These are phyloP conservation scores for Aegotheles bennettii DNA, from an alignment of 2,113 vertebrate species.

Conservation along the genomic window DNA sequence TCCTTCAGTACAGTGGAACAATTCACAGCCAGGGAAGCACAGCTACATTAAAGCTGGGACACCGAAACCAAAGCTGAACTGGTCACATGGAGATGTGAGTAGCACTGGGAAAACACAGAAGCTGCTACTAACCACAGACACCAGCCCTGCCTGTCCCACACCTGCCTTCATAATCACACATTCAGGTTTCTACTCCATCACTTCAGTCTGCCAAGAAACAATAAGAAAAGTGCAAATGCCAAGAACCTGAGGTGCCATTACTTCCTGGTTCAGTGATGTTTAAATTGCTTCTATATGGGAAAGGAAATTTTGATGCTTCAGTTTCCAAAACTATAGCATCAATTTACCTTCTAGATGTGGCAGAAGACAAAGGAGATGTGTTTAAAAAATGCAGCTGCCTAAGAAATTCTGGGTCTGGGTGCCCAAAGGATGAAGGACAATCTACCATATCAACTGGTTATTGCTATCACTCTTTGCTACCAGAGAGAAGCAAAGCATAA, in stretches of 20 bases:
- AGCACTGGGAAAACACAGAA: background rate
- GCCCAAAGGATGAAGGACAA: background rate
- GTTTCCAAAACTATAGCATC: background rate
- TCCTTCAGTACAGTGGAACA: background rate
- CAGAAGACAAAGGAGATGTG: background rate
- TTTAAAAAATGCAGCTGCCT: background rate
- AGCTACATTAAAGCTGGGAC: background rate
- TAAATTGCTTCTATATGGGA: background rate
- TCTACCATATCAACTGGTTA: no score
- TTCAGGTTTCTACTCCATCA: background rate
- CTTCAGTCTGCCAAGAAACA: background rate
- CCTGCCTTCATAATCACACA: background rate
- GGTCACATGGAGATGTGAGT: background rate
- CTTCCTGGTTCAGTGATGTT: background rate
- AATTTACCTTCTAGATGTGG: background rate
- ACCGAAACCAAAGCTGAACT: background rate
- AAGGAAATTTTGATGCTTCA: background rate
- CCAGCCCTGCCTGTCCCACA: background rate
- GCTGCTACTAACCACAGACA: background rate
- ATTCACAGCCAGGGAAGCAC: background rate
- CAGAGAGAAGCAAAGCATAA: background rate
- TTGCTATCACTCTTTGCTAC: background rate
- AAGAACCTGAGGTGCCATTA: background rate
- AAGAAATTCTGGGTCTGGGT: background rate
- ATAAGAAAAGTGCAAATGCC: background rate